These are phyloP conservation scores for Agonopterix arenella DNA, from an alignment of 2,888 invertebrate species.

Conservation along the genomic window DNA sequence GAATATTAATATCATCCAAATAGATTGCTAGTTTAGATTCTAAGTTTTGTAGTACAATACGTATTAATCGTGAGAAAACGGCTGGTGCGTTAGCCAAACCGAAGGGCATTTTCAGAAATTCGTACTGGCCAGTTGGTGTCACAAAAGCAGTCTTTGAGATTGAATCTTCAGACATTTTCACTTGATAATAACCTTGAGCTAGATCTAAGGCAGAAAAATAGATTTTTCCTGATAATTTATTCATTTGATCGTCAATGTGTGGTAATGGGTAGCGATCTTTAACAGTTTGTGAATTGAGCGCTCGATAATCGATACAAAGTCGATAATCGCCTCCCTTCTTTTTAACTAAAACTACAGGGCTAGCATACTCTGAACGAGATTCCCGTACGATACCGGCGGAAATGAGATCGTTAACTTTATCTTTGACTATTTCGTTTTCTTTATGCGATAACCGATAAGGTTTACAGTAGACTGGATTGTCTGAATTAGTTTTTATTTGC, in stretches of 20 bases:
- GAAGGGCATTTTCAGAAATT: slow-evolving; percentile 5
- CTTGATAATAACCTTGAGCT: slow-evolving; percentile 5
- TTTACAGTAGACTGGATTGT: too few species aligned
- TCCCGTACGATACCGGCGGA: background rate
- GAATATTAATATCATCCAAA: slow-evolving; percentile 7
- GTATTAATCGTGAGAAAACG: background rate
- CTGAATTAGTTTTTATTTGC: background rate
- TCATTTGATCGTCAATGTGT: slow-evolving; percentile 8
- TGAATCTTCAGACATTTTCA: background rate
- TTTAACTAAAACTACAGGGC: background rate
- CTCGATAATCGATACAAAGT: background rate
- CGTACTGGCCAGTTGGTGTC: slow-evolving; percentile 6
- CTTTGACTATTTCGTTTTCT: background rate
- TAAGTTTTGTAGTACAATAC: background rate
- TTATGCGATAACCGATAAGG: background rate
- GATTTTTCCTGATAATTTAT: slow-evolving; percentile 2
- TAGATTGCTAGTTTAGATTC: slow-evolving; percentile 2
- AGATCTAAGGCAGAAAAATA: slow-evolving; percentile 7
- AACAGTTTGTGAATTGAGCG: background rate
- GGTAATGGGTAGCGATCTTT: background rate
- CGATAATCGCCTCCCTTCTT: background rate
- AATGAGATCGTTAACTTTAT: background rate
- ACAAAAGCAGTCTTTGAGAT: slow-evolving; percentile 7
- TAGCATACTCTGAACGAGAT: background rate
- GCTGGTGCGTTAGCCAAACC: background rate